Conservation (phyloP, 2,888 invertebrate genomes). For the Xanthia icteritia region DNA sequence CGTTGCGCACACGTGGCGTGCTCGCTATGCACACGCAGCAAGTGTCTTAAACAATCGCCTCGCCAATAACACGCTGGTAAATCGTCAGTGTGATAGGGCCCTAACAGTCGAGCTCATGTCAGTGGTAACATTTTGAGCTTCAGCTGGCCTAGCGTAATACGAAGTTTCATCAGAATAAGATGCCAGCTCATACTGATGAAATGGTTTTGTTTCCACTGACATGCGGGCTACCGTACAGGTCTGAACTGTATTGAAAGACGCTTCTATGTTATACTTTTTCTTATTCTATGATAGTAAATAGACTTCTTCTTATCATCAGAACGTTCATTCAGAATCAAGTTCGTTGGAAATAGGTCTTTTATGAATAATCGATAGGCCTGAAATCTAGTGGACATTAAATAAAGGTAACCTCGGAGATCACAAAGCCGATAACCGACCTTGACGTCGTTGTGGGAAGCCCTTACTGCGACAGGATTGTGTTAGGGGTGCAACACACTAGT, state of each 20-base stretch:
- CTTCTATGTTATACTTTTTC: neutral
- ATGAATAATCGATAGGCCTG: conserved; percentile 68
- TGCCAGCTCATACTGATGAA: neutral
- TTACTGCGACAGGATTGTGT: conserved; percentile 19
- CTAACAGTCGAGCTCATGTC: neutral
- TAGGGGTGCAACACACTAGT: conserved; percentile 13
- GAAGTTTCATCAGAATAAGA: neutral
- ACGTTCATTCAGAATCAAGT: conserved; percentile 54
- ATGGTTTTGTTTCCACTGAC: neutral
- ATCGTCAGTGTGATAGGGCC: neutral
- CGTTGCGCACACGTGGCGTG: neutral
- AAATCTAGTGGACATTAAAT: conserved; percentile 73
- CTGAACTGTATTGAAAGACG: neutral
- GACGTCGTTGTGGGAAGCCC: conserved; percentile 34
- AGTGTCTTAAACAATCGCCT: neutral
- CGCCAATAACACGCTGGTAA: too few species aligned
- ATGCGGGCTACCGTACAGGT: neutral
- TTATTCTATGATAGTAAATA: conserved; percentile 17
- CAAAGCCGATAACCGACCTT: conserved; percentile 67
- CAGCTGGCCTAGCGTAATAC: neutral
- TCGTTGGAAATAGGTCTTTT: conserved; percentile 53
- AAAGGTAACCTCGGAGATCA: conserved; percentile 70
- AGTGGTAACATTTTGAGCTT: neutral
- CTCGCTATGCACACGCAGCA: too few species aligned
- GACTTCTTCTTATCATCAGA: conserved; percentile 37